Conservation (phyloP, 2,113 vertebrate genomes). For the Trochalopteron elliotii region DNA sequence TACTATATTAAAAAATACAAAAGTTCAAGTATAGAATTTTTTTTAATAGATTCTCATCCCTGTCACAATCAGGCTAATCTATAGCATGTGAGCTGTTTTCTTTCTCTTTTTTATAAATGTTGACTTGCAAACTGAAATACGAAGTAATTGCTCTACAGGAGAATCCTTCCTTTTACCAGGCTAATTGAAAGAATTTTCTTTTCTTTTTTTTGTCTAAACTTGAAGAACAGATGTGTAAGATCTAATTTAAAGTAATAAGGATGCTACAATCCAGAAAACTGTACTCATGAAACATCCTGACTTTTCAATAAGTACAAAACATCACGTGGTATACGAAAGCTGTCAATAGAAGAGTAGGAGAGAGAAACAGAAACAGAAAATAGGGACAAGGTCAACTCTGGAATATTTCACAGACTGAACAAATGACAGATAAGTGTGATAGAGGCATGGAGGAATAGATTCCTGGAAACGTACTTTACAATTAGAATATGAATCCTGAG, state of each 20-base stretch:
- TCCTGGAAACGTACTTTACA: neutral
- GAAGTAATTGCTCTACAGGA: neutral
- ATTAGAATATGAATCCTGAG: neutral
- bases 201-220: neutral
- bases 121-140: neutral
- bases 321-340: neutral
- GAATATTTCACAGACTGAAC: conserved; percentile 48
- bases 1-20: neutral
- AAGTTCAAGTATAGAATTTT: neutral
- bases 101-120: neutral
- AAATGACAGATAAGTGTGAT: conserved; percentile 17
- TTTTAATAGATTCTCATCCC: neutral
- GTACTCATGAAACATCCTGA: conserved; percentile 24
- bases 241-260: conserved; percentile 7
- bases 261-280: conserved; percentile 32
- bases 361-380: conserved; percentile 47
- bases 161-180: neutral
- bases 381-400: conserved; percentile 44
- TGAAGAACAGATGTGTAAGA: neutral
- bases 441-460: conserved; percentile 10
- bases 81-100: neutral
- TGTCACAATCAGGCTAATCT: neutral
- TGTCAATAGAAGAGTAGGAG: conserved; percentile 14
- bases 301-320: conserved; percentile 17
- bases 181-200: neutral